phyloP scores from a whole-genome alignment of 2,797 vertebrate genomes.

The Delichon dasypus region DNA sequence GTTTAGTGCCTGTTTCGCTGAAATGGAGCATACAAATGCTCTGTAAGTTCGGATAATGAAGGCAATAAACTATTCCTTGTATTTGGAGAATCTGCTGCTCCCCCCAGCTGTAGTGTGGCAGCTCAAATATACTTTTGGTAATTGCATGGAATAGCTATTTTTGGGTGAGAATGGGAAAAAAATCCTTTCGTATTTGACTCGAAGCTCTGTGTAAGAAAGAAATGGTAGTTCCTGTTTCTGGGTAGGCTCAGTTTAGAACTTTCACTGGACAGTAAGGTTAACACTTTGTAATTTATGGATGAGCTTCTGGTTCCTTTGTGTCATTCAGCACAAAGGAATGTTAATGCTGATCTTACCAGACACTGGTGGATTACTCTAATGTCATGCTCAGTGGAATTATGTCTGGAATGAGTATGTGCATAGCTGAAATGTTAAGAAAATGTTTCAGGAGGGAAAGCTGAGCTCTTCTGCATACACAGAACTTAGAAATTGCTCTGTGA shows the following conservation, averaged over 20 bases:
- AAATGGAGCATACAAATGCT: neutral
- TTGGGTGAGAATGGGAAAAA: neutral
- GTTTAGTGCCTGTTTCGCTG: neutral
- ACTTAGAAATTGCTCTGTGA: neutral
- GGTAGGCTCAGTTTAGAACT: neutral
- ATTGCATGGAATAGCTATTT: neutral
- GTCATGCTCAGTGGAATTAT: neutral
- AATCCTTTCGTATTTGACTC: neutral
- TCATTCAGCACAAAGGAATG: neutral
- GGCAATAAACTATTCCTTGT: neutral
- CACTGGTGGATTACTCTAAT: neutral
- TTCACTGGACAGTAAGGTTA: neutral
- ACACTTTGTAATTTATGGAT: neutral
- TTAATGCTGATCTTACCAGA: conserved; percentile 5
- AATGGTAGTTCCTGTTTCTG: neutral
- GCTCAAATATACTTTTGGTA: neutral
- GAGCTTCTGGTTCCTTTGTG: neutral
- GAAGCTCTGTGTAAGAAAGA: neutral
- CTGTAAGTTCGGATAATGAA: neutral
- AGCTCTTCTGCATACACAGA: neutral
- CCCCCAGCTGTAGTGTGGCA: neutral
- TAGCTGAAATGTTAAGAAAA: neutral
- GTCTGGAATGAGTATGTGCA: neutral
- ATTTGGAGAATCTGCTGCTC: neutral
- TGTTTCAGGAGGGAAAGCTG: neutral